phyloP scores from a whole-genome alignment of 2,113 vertebrate species.

The Forbesichthys papilliferus region DNA sequence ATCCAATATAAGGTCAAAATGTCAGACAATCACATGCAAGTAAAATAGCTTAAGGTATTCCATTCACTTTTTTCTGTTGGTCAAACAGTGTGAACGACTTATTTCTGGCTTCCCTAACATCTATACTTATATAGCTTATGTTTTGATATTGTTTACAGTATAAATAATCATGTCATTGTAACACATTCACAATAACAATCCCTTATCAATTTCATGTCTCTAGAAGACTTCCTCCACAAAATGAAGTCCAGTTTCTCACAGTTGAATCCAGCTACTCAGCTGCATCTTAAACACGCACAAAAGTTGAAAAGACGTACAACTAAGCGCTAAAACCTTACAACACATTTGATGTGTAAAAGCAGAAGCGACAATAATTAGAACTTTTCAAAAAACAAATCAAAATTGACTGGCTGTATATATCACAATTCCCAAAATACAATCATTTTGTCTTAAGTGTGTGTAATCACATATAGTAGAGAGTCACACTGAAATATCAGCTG shows the following conservation, averaged over 20 bases:
- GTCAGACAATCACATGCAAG: constrained; percentile 66
- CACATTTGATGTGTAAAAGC: constrained; percentile 41
- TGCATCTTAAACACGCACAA: constrained; percentile 33
- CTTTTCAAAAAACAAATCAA: constrained; percentile 11
- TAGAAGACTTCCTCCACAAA: not conserved
- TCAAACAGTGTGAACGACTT: constrained; percentile 62
- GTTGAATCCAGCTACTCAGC: constrained; percentile 23
- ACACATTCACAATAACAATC: constrained; percentile 42
- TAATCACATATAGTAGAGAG: constrained; percentile 37
- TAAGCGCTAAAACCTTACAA: constrained; percentile 18
- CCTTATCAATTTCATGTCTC: not conserved
- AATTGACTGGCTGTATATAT: constrained; percentile 28
- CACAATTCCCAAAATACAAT: constrained; percentile 63
- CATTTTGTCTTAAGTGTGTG: constrained; percentile 58
- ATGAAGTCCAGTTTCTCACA: constrained; percentile 20
- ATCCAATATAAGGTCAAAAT: constrained; percentile 60
- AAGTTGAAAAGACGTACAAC: constrained; percentile 15
- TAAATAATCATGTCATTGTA: constrained; percentile 49
- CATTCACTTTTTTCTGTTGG: constrained; percentile 43
- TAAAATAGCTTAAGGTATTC: constrained; percentile 53
- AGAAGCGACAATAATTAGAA: constrained; percentile 17
- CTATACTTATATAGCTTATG: constrained; percentile 19
- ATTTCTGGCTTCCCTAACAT: constrained; percentile 52
- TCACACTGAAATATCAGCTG: constrained; percentile 48
- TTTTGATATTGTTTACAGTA: constrained; percentile 14